Conservation (phyloP, 2,797 vertebrate species). For the Dromococcyx pavoninus region DNA sequence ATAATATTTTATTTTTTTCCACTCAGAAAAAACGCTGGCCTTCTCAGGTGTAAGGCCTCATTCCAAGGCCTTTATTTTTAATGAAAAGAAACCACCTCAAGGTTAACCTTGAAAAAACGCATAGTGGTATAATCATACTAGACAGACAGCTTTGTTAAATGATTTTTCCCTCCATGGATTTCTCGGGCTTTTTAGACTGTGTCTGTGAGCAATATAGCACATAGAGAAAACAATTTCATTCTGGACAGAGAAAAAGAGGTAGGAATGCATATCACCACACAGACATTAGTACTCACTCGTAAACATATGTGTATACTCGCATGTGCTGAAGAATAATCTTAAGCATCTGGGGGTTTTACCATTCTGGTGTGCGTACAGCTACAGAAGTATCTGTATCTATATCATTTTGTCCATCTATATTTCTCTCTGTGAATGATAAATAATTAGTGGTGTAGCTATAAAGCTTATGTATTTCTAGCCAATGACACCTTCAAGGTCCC, state of each 20-base stretch:
- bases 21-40: not conserved
- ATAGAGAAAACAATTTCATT: slow-evolving; percentile 9
- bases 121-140: slow-evolving; percentile 1
- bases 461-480: slow-evolving; percentile 81
- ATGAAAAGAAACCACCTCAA: slow-evolving; percentile 46
- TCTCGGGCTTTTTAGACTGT: not conserved
- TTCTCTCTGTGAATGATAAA: slow-evolving; percentile 74
- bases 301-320: not conserved
- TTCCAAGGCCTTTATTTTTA: slow-evolving; percentile 50
- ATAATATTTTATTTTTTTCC: not conserved
- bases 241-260: not conserved
- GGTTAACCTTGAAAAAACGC: slow-evolving; percentile 10
- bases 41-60: slow-evolving; percentile 32
- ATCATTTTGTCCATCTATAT: slow-evolving; percentile 48
- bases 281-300: not conserved
- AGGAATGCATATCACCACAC: not conserved
- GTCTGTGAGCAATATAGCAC: not conserved
- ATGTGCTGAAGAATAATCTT: not conserved
- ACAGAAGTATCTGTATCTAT: slow-evolving; percentile 4
- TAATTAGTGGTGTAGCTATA: slow-evolving; percentile 80
- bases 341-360: not conserved
- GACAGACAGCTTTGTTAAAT: slow-evolving; percentile 42
- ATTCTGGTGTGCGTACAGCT: not conserved
- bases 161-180: slow-evolving; percentile 23
- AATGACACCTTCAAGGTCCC: slow-evolving; percentile 84